Percentiles rank a stretch among this genome's conserved stretches.
Evolutionary conservation across 1,140 invertebrate species (phyloP).

Genomic region (Microplitis mediator): DNA sequence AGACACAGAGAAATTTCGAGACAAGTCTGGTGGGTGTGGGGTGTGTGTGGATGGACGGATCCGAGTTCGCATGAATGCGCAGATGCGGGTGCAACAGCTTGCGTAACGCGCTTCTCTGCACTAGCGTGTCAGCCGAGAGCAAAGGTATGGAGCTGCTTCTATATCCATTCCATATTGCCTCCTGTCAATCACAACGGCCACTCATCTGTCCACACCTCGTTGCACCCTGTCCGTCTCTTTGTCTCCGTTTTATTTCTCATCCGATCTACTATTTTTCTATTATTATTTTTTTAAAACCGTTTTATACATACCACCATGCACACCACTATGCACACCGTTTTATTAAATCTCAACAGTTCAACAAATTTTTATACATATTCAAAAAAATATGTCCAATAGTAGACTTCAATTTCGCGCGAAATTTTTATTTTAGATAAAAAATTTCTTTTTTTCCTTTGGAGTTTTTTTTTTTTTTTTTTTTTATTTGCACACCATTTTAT

Average conservation of each 20-base stretch:
- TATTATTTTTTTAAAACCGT: not conserved
- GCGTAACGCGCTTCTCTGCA: slow-evolving; percentile 57
- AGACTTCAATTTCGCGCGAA: no score
- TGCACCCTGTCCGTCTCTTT: slow-evolving; percentile 11
- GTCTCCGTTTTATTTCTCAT: slow-evolving; percentile 36
- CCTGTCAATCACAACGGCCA: slow-evolving; percentile 62
- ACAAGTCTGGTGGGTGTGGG: not conserved
- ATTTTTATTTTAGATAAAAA: no score
- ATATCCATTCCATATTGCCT: slow-evolving; percentile 43
- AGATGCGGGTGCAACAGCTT: slow-evolving; percentile 65
- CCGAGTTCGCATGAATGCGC: slow-evolving; percentile 64
- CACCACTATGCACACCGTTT: no score
- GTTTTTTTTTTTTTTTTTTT: no score
- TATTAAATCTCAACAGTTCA: no score
- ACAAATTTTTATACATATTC: no score
- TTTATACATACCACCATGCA: no score
- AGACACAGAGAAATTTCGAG: slow-evolving; percentile 19
- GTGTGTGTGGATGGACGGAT: slow-evolving; percentile 52
- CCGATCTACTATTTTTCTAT: slow-evolving; percentile 7
- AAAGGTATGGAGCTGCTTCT: slow-evolving; percentile 46
- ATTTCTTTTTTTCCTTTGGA: no score
- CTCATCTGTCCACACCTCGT: slow-evolving; percentile 34
- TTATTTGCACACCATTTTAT: no score
- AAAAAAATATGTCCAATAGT: no score
- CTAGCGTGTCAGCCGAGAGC: slow-evolving; percentile 40